Evolutionary conservation across 2,113 vertebrate species (phyloP).

Genomic region (Hyla sarda): DNA sequence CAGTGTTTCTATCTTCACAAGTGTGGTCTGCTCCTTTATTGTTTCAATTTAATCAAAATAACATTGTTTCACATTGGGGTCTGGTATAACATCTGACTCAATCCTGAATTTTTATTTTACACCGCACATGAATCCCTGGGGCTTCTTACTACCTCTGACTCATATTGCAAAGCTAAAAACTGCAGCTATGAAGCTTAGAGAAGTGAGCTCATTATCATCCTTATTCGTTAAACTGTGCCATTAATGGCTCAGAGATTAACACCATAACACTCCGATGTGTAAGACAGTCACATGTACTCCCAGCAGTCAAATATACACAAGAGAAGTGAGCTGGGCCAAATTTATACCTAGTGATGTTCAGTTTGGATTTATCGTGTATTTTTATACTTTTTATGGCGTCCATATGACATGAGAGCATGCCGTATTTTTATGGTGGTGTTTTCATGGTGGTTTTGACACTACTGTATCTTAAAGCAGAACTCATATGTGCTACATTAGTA

Average conservation of each 20-base stretch:
- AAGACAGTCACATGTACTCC: background rate
- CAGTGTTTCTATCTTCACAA: background rate
- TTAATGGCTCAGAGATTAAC: constrained; percentile 27
- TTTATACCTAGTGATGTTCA: background rate
- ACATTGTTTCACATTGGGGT: background rate
- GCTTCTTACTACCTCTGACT: constrained; percentile 43
- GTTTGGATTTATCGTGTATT: background rate
- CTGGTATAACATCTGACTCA: constrained; percentile 2
- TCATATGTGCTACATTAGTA: background rate
- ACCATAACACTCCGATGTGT: constrained; percentile 1
- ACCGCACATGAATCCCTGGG: constrained; percentile 20
- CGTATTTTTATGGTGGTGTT: background rate
- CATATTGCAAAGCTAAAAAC: constrained; percentile 29
- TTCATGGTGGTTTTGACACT: background rate
- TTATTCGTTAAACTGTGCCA: constrained; percentile 32
- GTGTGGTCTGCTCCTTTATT: background rate
- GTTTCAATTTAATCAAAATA: no score
- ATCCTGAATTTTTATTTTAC: constrained; percentile 22
- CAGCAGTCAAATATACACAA: background rate
- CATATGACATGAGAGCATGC: background rate
- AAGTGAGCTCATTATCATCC: constrained; percentile 44
- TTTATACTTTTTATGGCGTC: background rate
- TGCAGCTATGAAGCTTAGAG: constrained; percentile 6
- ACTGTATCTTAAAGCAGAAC: background rate
- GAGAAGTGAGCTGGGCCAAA: background rate